Percentiles rank a stretch among this genome's conserved stretches.
These are phyloP conservation scores for Microchrysa polita DNA, from an alignment of 2,888 invertebrate genomes.

Conservation along the genomic window DNA sequence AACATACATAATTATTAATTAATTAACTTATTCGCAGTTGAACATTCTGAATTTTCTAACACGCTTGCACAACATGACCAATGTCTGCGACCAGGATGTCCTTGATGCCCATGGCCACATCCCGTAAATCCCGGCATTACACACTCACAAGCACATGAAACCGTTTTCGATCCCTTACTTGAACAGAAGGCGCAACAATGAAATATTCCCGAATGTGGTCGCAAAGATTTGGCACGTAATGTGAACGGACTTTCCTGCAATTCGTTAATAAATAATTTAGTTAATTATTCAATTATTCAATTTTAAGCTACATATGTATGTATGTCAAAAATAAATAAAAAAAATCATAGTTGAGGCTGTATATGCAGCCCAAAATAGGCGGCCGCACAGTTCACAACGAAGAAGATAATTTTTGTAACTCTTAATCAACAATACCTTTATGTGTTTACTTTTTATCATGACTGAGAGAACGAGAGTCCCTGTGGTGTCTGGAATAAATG, in stretches of 20 bases:
- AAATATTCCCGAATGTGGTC: constrained; percentile 76
- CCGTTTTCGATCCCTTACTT: constrained; percentile 76
- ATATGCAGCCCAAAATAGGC: too few species aligned
- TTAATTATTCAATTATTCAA: not conserved
- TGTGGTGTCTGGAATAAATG: constrained; percentile 71
- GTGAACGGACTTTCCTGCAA: constrained; percentile 75
- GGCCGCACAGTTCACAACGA: too few species aligned
- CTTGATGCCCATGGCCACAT: constrained; percentile 83
- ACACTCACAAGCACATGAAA: constrained; percentile 76
- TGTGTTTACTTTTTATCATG: constrained; percentile 71
- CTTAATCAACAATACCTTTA: constrained; percentile 70
- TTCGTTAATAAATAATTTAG: constrained; percentile 4
- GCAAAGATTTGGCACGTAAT: constrained; percentile 71
- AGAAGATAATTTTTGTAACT: too few species aligned
- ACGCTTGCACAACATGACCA: constrained; percentile 85
- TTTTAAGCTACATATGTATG: too few species aligned
- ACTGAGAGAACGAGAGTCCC: constrained; percentile 72
- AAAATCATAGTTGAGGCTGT: too few species aligned
- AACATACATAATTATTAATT: not conserved
- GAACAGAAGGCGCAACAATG: constrained; percentile 87
- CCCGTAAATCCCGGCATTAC: constrained; percentile 80
- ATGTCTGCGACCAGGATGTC: constrained; percentile 81
- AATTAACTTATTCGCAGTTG: constrained; percentile 62
- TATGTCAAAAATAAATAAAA: too few species aligned
- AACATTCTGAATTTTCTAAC: constrained; percentile 71